Evolutionary conservation across 1,140 invertebrate species (phyloP).

Genomic region (Macrobrachium rosenbergii): DNA sequence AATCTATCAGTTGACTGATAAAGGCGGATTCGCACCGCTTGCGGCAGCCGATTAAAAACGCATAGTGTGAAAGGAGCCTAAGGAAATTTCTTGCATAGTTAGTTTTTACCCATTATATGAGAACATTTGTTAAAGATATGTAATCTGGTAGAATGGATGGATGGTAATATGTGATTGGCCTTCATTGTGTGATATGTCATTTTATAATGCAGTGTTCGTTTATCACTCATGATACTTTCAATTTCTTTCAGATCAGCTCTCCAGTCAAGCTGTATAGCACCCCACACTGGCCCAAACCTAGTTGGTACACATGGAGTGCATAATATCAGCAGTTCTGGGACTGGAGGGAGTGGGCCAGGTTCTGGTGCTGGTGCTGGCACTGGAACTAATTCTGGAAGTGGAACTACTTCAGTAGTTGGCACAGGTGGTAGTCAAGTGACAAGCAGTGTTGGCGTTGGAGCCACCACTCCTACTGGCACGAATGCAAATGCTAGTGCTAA

Average conservation of each 20-base stretch:
- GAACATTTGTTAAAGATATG: too few relatives aligned
- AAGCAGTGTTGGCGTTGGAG: constrained; percentile 32
- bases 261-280: constrained; percentile 33
- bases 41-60: too few relatives aligned
- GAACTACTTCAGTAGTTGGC: constrained; percentile 11
- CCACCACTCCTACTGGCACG: constrained; percentile 36
- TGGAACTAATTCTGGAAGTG: neutral
- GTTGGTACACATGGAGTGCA: constrained; percentile 55
- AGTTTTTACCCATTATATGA: too few relatives aligned
- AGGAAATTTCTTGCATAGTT: too few relatives aligned
- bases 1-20: too few relatives aligned
- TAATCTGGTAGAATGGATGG: too few relatives aligned
- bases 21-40: too few relatives aligned
- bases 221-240: neutral
- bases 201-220: too few relatives aligned
- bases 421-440: constrained; percentile 33
- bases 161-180: too few relatives aligned
- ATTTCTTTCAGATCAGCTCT: constrained; percentile 38
- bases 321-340: constrained; percentile 24
- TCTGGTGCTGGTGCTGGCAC: constrained; percentile 24
- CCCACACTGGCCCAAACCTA: constrained; percentile 39
- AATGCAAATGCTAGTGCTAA: constrained; percentile 33
- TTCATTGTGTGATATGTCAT: neutral
- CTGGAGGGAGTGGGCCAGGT: constrained; percentile 17
- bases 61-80: too few relatives aligned